Conservation (phyloP, 2,797 vertebrate species). For the Danionella dracula region DNA sequence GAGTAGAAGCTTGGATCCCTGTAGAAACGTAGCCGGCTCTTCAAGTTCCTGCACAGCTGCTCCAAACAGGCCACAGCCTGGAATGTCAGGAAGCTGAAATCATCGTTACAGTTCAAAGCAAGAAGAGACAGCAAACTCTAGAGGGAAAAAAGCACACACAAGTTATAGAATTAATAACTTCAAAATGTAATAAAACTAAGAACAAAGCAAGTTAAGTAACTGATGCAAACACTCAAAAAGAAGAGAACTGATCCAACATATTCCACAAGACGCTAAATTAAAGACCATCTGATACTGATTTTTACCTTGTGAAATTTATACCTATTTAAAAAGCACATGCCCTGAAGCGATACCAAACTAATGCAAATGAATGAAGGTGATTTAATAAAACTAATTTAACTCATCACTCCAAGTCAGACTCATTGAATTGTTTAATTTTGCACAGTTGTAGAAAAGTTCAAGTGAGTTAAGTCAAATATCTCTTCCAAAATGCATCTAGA, state of each 20-base stretch:
- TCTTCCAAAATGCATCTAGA: background rate
- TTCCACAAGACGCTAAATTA: constrained; percentile 49
- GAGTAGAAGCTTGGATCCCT: constrained; percentile 88
- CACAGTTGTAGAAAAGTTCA: constrained; percentile 13
- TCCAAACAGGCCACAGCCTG: constrained; percentile 81
- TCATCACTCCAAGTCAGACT: constrained; percentile 24
- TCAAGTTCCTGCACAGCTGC: constrained; percentile 80
- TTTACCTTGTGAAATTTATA: constrained; percentile 57
- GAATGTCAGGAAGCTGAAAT: constrained; percentile 72
- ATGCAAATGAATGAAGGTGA: constrained; percentile 52
- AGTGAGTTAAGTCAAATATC: constrained; percentile 9
- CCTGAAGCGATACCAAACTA: constrained; percentile 52
- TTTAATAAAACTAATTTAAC: constrained; percentile 55
- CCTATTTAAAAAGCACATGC: constrained; percentile 51
- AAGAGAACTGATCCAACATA: constrained; percentile 10
- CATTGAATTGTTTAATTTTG: background rate
- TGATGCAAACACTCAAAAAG: too few species aligned
- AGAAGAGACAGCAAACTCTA: constrained; percentile 86
- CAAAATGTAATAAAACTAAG: too few species aligned
- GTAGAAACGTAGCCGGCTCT: constrained; percentile 84
- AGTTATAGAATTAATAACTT: too few species aligned
- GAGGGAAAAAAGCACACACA: background rate
- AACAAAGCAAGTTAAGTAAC: too few species aligned
- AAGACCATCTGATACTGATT: constrained; percentile 55
- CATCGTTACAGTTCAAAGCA: constrained; percentile 73